Percentiles rank a stretch among this genome's conserved stretches.
Evolutionary conservation across 2,888 invertebrate species (phyloP).

Genomic region (Tetranychus truncatus): DNA sequence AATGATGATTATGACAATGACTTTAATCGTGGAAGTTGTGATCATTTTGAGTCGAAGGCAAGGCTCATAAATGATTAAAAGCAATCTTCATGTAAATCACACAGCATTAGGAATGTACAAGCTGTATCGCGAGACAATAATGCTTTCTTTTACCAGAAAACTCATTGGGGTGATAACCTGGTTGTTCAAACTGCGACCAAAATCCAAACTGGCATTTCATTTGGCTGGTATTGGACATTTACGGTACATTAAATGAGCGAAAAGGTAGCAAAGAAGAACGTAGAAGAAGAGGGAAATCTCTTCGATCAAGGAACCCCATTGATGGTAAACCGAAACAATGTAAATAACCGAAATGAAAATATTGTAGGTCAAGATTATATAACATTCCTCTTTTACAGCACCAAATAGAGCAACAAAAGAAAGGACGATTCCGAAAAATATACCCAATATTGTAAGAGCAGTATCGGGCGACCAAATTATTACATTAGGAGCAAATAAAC

Average conservation of each 20-base stretch:
- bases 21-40: too few species aligned
- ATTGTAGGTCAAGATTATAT: conserved; percentile 10
- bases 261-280: conserved; percentile 7
- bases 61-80: too few species aligned
- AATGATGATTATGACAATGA: too few species aligned
- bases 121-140: too few species aligned
- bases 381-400: conserved; percentile 10
- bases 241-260: conserved; percentile 10
- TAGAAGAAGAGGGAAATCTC: conserved; percentile 5
- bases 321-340: conserved; percentile 10
- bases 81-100: too few species aligned
- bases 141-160: too few species aligned
- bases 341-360: conserved; percentile 5
- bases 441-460: conserved; percentile 7
- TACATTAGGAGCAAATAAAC: conserved; percentile 1
- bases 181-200: too few species aligned
- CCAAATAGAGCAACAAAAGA: conserved; percentile 10
- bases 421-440: conserved; percentile 9
- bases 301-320: conserved; percentile 7
- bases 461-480: conserved; percentile 9
- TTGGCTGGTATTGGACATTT: conserved; percentile 7
- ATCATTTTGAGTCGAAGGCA: too few species aligned
- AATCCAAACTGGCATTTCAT: neutral
- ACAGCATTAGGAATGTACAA: too few species aligned
- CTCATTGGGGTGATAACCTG: too few species aligned